These are phyloP conservation scores for Chloromyia formosa DNA, from an alignment of 2,888 invertebrate genomes.

Conservation along the genomic window DNA sequence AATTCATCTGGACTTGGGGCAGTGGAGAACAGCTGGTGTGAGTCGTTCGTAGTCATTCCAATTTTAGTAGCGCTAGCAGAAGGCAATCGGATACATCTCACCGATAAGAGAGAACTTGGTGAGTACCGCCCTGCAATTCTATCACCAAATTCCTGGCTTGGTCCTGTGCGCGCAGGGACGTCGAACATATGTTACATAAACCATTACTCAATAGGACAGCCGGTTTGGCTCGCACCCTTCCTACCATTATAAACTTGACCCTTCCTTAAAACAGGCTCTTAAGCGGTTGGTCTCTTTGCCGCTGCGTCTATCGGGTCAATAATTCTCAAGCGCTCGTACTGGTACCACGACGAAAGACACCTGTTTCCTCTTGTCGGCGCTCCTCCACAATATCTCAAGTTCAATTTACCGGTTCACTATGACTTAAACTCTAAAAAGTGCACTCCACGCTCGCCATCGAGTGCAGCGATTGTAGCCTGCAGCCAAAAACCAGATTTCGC, in stretches of 20 bases:
- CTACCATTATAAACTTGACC: constrained; percentile 18
- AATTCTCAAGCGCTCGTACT: background rate
- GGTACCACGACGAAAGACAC: background rate
- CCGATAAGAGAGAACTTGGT: background rate
- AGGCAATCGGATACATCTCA: background rate
- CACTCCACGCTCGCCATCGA: background rate
- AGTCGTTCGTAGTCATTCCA: background rate
- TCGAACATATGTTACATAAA: constrained; percentile 18
- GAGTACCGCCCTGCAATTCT: background rate
- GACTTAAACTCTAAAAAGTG: background rate
- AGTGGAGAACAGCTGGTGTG: constrained; percentile 6
- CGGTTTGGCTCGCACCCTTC: background rate
- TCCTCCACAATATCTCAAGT: constrained; percentile 29
- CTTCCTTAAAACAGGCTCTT: constrained; percentile 4
- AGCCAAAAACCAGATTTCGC: constrained; percentile 9
- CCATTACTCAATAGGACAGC: background rate
- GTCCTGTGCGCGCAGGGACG: background rate
- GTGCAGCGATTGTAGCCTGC: background rate
- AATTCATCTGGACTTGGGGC: background rate
- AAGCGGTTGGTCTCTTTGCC: background rate
- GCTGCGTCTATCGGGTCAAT: background rate
- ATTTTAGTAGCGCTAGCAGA: background rate
- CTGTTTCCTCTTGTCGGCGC: constrained; percentile 5
- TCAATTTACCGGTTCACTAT: constrained; percentile 19
- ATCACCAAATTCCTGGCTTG: background rate